Percentiles rank a stretch among this genome's conserved stretches.
Evolutionary conservation across 2,888 invertebrate species (phyloP).

Genomic region (Pomacea canaliculata): DNA sequence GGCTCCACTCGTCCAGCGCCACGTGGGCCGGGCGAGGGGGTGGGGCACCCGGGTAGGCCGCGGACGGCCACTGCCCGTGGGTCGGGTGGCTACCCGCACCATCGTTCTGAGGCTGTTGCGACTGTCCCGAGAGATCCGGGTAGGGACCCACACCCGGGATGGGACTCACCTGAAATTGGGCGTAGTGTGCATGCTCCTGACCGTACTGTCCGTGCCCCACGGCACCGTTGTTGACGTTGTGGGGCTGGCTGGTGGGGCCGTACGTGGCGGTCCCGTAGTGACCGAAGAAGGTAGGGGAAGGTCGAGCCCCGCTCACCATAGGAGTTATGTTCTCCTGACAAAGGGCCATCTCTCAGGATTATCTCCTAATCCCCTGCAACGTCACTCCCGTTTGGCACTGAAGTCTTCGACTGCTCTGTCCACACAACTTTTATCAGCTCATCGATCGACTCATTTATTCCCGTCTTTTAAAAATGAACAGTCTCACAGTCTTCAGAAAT

Average conservation of each 20-base stretch:
- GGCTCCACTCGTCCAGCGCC: constrained; percentile 52
- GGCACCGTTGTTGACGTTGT: constrained; percentile 8
- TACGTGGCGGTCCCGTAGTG: constrained; percentile 3
- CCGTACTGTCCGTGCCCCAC: constrained; percentile 13
- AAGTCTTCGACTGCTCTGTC: too few relatives aligned
- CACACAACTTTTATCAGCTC: too few relatives aligned
- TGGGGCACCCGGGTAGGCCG: constrained; percentile 38
- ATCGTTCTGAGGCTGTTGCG: constrained; percentile 26
- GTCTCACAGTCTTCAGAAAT: too few relatives aligned
- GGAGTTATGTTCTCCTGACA: not conserved
- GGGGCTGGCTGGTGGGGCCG: not conserved
- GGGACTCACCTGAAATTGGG: not conserved
- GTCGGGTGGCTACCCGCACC: not conserved
- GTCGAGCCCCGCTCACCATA: constrained; percentile 5
- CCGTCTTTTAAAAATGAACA: too few relatives aligned
- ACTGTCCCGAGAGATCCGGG: constrained; percentile 7
- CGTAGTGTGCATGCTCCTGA: constrained; percentile 22
- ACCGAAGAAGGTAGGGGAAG: constrained; percentile 16
- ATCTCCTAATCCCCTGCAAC: too few relatives aligned
- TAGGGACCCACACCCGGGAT: not conserved
- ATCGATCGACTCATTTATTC: too few relatives aligned
- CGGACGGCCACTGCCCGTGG: constrained; percentile 26
- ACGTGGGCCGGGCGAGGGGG: constrained; percentile 30
- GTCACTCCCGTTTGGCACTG: too few relatives aligned
- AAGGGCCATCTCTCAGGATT: constrained; percentile 3